Evolutionary conservation across 2,797 vertebrate species (phyloP), one percentile per base, ranked within the genome.

Genomic region (Channallabes apus): DNA sequence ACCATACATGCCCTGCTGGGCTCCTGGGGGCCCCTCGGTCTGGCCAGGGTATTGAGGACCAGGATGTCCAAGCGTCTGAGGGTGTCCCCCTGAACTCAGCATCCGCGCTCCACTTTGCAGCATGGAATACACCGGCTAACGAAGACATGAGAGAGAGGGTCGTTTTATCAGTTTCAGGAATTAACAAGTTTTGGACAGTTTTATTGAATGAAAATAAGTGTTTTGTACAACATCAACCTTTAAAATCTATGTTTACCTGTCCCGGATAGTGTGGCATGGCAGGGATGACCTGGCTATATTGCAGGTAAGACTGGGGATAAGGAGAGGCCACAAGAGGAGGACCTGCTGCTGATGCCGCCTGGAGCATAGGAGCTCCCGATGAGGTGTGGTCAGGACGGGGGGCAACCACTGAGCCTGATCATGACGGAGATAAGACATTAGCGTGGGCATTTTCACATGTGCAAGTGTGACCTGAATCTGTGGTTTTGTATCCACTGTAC

Each of bases 1-100:
- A 98, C 97, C 96, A 59, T 98, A 98, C 86, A 98, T 95, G 87
- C 96, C 94, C 89, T 98, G 97, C 88, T 96, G 95, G 62, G 93
- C 94, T 41, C 93, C 95, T 81, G 96, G 96, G 3, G 96, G 93
- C n/a, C 96, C 97, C 35, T 97, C 96, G 84, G 95, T 95, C 84
- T 97, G 95, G 29, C 94, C 86, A 7, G 94, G 90, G 90, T 96
- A 98, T 92, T 97, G 97, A 81, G 96, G 96, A 3, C 95, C 96
- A 1, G 96, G 96, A 0, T 96, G 96, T 17, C 96, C 96, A 2
- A 98, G 91, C 22, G 96, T 91, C 91, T 97, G 96, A 51, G 96
- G 96, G 68, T 97, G 97, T 67, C 93, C 96, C 11, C 95, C 96
- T 27, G 96, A 96, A 3, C 95, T 89, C 82, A 98, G 92, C 96